These are phyloP conservation scores for Marronus borbonicus DNA, from an alignment of 2,888 invertebrate species.

Conservation along the genomic window DNA sequence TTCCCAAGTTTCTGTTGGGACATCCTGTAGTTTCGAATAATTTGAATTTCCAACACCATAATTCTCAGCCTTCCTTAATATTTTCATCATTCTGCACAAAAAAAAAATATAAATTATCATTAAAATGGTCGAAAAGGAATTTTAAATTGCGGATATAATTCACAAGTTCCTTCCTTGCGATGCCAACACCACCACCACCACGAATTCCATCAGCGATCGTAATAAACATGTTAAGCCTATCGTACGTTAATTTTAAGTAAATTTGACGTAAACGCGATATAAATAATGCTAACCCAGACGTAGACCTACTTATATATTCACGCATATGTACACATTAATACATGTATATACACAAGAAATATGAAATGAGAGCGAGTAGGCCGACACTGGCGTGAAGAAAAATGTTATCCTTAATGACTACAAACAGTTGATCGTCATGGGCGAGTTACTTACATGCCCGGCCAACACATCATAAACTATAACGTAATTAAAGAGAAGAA, in stretches of 20 bases:
- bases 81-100: too few relatives aligned
- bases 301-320: slow-evolving; percentile 10
- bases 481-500: slow-evolving; percentile 30
- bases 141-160: too few relatives aligned
- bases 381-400: slow-evolving; percentile 40
- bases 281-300: slow-evolving; percentile 21
- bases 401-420: slow-evolving; percentile 52
- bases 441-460: slow-evolving; percentile 48
- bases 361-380: slow-evolving; percentile 8
- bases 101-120: too few relatives aligned
- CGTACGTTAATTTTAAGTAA: slow-evolving; percentile 19
- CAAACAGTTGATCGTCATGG: slow-evolving; percentile 51
- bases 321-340: slow-evolving; percentile 14
- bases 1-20: too few relatives aligned
- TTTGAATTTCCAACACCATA: too few relatives aligned
- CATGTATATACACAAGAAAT: slow-evolving; percentile 1
- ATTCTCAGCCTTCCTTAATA: too few relatives aligned
- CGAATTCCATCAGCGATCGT: not conserved
- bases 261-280: slow-evolving; percentile 27
- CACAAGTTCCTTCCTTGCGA: too few relatives aligned
- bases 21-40: too few relatives aligned
- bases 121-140: too few relatives aligned
- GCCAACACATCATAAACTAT: slow-evolving; percentile 49
- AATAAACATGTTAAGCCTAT: slow-evolving; percentile 5
- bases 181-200: not conserved